Evolutionary conservation across 2,797 vertebrate genomes (phyloP), one percentile per base, ranked within the genome.

Genomic region (Cirrhinus molitorella): DNA sequence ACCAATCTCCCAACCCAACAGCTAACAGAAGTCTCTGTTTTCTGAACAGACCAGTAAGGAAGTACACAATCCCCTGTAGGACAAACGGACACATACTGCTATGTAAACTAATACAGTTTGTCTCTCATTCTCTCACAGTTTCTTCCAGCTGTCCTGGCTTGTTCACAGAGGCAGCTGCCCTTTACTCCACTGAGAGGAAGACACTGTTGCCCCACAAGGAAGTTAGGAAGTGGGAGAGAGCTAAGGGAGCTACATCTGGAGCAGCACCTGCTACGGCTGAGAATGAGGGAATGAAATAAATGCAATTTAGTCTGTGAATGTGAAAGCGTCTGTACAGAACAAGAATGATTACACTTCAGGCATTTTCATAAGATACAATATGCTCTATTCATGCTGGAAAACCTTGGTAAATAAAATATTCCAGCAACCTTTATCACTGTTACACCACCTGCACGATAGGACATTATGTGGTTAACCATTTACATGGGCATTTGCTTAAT

Each of bases 101-200:
- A 85, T 90, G 91, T 91, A 89, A 89, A 90, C 88, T 91, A 86
- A 89, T 89, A 51, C 51, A 76, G 31, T 59, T 82, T 67, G 59
- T 31, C 72, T 65, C 19, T 23, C 51, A 1, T 68, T 47, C 85
- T 87, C 90, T 83, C 87, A 80, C 80, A 86, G 91, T 89, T 90
- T 90, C 87, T 87, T 91, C 80, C 94, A 95, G 93, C 94, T 94
- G 94, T 93, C 93, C 90, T 92, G 93, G 94, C 93, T 92, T 89
- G 88, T 85, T 85, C 81, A 79, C 21, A 81, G 86, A 88, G 86
- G 90, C 94, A 95, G 94, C 94, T 95, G 94, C 91, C 91, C 88
- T 89, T 92, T 88, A 87, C 87, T 92, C 91, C 89, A 90, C 87
- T 88, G 92, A 92, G 91, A 89, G 86, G 90, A 91, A 86, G 85